Percentiles rank a stretch among this genome's conserved stretches.
These are phyloP conservation scores for Cryptophagus acutangulus DNA, from an alignment of 2,888 invertebrate species.

Conservation along the genomic window DNA sequence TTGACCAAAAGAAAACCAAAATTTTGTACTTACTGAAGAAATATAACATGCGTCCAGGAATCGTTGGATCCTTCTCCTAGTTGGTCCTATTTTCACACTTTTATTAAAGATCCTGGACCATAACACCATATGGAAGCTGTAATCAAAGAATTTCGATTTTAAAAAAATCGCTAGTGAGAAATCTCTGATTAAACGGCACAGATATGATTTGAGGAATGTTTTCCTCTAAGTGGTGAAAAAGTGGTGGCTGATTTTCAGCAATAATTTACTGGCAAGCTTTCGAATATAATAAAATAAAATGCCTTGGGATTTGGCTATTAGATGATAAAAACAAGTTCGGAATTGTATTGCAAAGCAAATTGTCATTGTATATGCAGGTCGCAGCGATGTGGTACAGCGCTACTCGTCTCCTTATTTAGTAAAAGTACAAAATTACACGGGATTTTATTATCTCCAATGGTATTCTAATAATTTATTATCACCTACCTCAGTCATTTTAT, in stretches of 20 bases:
- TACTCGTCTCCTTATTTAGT: constrained; percentile 21
- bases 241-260: constrained; percentile 10
- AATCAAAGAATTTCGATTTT: no score
- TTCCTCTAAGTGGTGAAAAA: no score
- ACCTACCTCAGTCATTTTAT: constrained; percentile 17
- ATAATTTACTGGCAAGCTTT: constrained; percentile 11
- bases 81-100: no score
- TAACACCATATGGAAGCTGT: no score
- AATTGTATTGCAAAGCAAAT: constrained; percentile 18
- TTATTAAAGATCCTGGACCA: no score
- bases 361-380: constrained; percentile 20
- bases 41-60: no score
- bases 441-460: constrained; percentile 22
- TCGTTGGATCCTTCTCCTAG: no score
- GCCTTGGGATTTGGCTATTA: constrained; percentile 15
- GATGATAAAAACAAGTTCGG: constrained; percentile 22
- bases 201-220: no score
- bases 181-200: no score
- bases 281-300: constrained; percentile 11
- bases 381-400: constrained; percentile 17
- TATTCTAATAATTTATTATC: constrained; percentile 24
- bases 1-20: no score
- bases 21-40: no score
- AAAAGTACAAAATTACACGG: constrained; percentile 20
- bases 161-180: no score